Evolutionary conservation across 2,888 invertebrate genomes (phyloP).

Genomic region (Sussaba pulchella): DNA sequence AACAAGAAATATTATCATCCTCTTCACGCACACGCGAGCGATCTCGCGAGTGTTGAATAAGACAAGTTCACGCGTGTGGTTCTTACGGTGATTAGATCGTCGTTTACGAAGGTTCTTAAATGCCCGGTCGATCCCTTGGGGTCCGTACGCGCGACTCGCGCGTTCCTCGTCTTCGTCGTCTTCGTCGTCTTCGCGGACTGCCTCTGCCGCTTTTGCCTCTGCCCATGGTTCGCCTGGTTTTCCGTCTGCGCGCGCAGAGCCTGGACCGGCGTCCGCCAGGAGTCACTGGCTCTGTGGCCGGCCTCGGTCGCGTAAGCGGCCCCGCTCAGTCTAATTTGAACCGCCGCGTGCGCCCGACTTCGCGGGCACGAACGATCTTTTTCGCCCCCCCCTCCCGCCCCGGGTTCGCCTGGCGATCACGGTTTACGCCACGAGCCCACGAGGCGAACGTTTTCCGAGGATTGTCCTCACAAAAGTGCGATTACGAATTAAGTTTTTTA

Average conservation of each 20-base stretch:
- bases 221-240: constrained; percentile 64
- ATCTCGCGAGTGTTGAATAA: constrained; percentile 38
- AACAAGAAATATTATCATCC: too few species aligned
- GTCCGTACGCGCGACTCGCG: constrained; percentile 50
- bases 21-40: too few species aligned
- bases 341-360: constrained; percentile 84
- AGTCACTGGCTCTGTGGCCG: constrained; percentile 83
- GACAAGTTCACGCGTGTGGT: constrained; percentile 73
- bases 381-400: constrained; percentile 69
- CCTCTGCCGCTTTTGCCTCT: constrained; percentile 41
- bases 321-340: constrained; percentile 84
- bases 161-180: constrained; percentile 35
- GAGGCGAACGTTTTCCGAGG: constrained; percentile 60
- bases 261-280: constrained; percentile 83
- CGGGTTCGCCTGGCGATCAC: constrained; percentile 66
- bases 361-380: constrained; percentile 77
- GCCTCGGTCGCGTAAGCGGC: constrained; percentile 82
- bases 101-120: constrained; percentile 77
- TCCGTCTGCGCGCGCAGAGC: constrained; percentile 81
- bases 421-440: constrained; percentile 65
- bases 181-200: constrained; percentile 43
- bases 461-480: constrained; percentile 53
- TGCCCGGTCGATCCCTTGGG: constrained; percentile 53
- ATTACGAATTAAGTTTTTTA: background rate
- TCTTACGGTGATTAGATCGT: constrained; percentile 76